Percentiles rank a stretch among this genome's conserved stretches.
phyloP scores from a whole-genome alignment of 2,888 invertebrate genomes.

The Microctonus aethiopoides region DNA sequence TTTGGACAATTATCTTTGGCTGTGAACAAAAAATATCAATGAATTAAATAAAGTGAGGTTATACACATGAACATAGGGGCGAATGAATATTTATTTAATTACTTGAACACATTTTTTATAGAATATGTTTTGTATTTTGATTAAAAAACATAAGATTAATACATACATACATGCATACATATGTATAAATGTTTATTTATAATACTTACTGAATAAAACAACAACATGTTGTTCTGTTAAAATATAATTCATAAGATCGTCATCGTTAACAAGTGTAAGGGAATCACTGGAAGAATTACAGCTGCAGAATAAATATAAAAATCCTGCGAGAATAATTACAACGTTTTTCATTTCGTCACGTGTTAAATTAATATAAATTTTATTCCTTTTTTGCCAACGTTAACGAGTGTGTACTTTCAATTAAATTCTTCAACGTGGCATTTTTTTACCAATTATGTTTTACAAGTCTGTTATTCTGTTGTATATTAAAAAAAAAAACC shows the following conservation, averaged over 20 bases:
- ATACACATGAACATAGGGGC: neutral
- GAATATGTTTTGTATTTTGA: neutral
- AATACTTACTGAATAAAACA: slow-evolving; percentile 81
- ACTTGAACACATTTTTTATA: neutral
- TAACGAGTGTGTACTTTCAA: no score
- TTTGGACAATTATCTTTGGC: slow-evolving; percentile 78
- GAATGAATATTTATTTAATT: neutral
- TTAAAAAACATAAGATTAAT: neutral
- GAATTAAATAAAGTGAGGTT: neutral
- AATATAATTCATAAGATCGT: slow-evolving; percentile 82
- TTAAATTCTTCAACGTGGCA: no score
- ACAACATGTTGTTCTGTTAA: slow-evolving; percentile 84
- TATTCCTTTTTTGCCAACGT: no score
- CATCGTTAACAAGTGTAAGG: slow-evolving; percentile 79
- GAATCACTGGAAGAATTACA: slow-evolving; percentile 1
- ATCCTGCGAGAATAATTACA: no score
- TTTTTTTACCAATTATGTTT: no score
- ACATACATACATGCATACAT: slow-evolving; percentile 6
- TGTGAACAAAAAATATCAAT: slow-evolving; percentile 58
- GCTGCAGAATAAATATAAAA: slow-evolving; percentile 9
- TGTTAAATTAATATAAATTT: no score
- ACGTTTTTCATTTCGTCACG: no score
- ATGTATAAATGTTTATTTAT: neutral
- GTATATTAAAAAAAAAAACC: no score
- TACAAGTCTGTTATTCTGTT: no score